These are phyloP conservation scores for Cephus runcator DNA, from an alignment of 2,888 invertebrate genomes.

Conservation along the genomic window DNA sequence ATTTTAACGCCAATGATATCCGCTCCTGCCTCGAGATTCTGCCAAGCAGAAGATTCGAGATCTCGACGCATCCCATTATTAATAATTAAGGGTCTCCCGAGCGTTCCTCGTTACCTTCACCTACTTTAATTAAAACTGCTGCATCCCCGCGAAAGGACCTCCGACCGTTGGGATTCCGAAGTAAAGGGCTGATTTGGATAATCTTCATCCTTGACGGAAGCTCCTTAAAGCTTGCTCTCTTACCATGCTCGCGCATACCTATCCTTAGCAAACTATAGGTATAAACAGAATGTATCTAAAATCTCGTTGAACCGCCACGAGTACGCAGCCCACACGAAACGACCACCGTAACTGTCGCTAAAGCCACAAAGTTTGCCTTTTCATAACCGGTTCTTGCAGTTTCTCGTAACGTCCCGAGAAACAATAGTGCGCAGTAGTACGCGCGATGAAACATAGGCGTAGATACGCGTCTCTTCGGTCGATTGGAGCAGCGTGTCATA, in stretches of 20 bases:
- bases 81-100: not conserved
- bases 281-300: not conserved
- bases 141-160: not conserved
- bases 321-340: not conserved
- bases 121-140: not conserved
- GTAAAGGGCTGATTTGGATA: not conserved
- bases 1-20: not conserved
- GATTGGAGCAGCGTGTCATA: not conserved
- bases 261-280: not conserved
- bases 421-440: not conserved
- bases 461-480: not conserved
- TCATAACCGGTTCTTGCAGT: not conserved
- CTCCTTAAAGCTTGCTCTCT: not conserved
- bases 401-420: not conserved
- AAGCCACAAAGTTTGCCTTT: not conserved
- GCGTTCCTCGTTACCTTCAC: not conserved
- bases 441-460: not conserved
- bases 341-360: not conserved
- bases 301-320: not conserved
- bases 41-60: not conserved
- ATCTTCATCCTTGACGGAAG: not conserved
- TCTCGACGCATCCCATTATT: not conserved
- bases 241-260: not conserved
- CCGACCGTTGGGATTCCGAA: not conserved
- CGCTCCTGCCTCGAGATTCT: not conserved